Evolutionary conservation across 2,113 vertebrate genomes (phyloP).

Genomic region (Rhinolophus sinicus): DNA sequence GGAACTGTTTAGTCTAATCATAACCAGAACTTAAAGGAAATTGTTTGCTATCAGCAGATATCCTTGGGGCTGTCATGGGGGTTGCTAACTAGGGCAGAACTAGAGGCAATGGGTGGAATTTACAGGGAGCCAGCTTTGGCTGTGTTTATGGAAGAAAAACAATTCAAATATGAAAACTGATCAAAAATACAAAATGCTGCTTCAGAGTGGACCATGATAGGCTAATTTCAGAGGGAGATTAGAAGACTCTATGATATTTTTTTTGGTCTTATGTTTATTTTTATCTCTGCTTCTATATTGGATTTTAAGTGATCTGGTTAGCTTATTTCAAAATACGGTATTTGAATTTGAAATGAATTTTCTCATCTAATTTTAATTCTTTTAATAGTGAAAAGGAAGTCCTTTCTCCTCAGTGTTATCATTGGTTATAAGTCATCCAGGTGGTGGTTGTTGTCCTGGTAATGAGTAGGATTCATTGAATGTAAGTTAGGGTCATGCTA

Average conservation of each 20-base stretch:
- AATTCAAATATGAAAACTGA: constrained; percentile 39
- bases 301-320: background rate
- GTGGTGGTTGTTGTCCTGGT: background rate
- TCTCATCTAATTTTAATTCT: background rate
- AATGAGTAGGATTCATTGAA: background rate
- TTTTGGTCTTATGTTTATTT: background rate
- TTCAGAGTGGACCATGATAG: background rate
- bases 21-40: constrained; percentile 53
- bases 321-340: background rate
- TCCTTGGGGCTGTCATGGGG: constrained; percentile 32
- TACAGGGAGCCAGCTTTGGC: background rate
- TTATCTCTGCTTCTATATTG: background rate
- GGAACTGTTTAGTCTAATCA: constrained; percentile 34
- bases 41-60: constrained; percentile 33
- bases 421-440: rapidly evolving
- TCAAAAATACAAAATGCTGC: background rate
- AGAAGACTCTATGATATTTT: background rate
- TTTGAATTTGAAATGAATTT: background rate
- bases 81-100: constrained; percentile 67
- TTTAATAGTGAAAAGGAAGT: background rate
- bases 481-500: background rate
- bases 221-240: background rate
- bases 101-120: constrained; percentile 4
- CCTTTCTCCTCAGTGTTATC: background rate
- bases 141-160: constrained; percentile 51